Conservation (phyloP, 2,888 invertebrate genomes). For the Phanerotoma sp. region DNA sequence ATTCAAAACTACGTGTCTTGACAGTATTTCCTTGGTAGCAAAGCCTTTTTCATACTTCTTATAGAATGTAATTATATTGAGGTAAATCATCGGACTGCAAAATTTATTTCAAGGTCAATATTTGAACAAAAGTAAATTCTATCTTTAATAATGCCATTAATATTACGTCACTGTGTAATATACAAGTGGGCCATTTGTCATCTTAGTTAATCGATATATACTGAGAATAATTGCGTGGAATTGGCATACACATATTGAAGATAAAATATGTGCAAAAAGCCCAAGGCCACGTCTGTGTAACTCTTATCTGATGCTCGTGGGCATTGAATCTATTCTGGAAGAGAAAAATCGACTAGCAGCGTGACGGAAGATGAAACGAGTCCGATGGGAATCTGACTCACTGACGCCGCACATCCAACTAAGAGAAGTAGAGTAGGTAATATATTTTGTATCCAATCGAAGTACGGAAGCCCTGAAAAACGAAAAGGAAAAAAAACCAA, state of each 20-base stretch:
- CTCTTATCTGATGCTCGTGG: conserved; percentile 7
- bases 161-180: no score
- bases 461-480: neutral
- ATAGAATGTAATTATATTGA: no score
- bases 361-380: conserved; percentile 30
- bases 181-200: neutral
- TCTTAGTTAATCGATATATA: neutral
- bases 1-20: no score
- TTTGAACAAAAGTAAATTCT: no score
- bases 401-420: conserved; percentile 13
- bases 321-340: neutral
- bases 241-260: neutral
- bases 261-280: conserved; percentile 2
- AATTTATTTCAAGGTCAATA: no score
- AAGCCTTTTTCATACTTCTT: no score
- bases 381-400: conserved; percentile 26
- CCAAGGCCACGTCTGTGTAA: conserved; percentile 2
- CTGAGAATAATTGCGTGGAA: neutral
- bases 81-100: no score
- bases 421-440: neutral
- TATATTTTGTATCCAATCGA: neutral
- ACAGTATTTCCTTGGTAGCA: no score
- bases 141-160: no score
- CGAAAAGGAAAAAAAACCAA: neutral
- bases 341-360: neutral